Conservation (phyloP, 2,113 vertebrate species). For the Leptocoma aspasia region DNA sequence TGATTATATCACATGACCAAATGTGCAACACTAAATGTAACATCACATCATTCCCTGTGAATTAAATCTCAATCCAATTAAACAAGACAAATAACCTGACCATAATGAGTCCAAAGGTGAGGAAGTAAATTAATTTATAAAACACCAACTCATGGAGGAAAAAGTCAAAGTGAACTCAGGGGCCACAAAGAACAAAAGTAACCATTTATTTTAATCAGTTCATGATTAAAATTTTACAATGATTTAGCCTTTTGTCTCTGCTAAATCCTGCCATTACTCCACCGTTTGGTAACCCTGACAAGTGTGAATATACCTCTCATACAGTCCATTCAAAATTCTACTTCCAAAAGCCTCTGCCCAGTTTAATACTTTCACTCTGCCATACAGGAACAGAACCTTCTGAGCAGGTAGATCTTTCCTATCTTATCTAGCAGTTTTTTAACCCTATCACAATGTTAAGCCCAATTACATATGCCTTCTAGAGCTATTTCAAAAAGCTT, state of each 20-base stretch:
- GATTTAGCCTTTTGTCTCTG: background rate
- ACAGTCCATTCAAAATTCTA: background rate
- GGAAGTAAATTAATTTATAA: background rate
- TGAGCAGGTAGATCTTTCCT: background rate
- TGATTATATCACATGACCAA: background rate
- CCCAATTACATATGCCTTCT: background rate
- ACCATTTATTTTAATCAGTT: background rate
- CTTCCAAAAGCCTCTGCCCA: background rate
- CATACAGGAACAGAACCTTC: background rate
- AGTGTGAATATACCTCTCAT: background rate
- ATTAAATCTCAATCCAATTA: background rate
- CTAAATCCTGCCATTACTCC: background rate
- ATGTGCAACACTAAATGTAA: background rate
- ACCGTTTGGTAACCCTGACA: background rate
- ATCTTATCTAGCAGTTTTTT: background rate
- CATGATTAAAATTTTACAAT: background rate
- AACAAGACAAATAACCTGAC: background rate
- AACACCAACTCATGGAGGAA: background rate
- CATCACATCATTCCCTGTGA: background rate
- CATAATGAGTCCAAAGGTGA: background rate
- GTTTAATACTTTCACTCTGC: background rate
- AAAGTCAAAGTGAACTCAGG: background rate
- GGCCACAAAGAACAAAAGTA: background rate
- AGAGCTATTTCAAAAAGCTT: background rate
- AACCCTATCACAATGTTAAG: background rate